A percentile compares a stretch with the other conserved stretches of the same genome.
Conservation (phyloP, 2,113 vertebrate species). For the Cephalopterus ornatus region DNA sequence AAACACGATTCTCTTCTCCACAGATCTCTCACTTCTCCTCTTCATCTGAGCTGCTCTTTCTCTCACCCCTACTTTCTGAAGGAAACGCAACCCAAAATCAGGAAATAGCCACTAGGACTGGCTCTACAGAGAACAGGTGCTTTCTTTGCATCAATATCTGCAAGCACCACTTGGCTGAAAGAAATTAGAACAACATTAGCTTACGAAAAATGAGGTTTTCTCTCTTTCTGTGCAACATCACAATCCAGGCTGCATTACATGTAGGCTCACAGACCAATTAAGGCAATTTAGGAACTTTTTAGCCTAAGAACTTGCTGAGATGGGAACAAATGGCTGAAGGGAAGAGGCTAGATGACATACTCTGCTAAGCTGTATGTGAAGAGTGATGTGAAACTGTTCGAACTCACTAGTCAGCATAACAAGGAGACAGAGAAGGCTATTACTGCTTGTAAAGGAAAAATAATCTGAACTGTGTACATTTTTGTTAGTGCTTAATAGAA, state of each 20-base stretch:
- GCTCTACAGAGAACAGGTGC: neutral
- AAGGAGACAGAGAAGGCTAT: neutral
- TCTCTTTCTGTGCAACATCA: neutral
- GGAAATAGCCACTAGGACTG: neutral
- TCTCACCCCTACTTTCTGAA: neutral
- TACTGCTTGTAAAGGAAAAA: neutral
- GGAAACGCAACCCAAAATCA: neutral
- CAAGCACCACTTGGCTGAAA: neutral
- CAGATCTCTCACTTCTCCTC: neutral
- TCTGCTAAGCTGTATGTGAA: neutral
- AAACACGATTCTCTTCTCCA: neutral
- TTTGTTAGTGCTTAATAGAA: neutral
- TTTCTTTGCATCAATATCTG: neutral
- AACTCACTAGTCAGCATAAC: neutral
- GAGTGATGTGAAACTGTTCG: neutral
- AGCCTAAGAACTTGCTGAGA: neutral
- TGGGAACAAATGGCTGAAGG: neutral
- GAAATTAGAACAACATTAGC: neutral
- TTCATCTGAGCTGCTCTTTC: neutral
- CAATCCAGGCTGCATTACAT: neutral
- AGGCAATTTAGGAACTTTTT: neutral
- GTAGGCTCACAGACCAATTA: neutral
- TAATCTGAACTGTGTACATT: neutral
- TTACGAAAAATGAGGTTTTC: neutral
- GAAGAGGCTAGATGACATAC: neutral